These are phyloP conservation scores for Laupala kohalensis DNA, from an alignment of 1,140 invertebrate genomes.

Conservation along the genomic window DNA sequence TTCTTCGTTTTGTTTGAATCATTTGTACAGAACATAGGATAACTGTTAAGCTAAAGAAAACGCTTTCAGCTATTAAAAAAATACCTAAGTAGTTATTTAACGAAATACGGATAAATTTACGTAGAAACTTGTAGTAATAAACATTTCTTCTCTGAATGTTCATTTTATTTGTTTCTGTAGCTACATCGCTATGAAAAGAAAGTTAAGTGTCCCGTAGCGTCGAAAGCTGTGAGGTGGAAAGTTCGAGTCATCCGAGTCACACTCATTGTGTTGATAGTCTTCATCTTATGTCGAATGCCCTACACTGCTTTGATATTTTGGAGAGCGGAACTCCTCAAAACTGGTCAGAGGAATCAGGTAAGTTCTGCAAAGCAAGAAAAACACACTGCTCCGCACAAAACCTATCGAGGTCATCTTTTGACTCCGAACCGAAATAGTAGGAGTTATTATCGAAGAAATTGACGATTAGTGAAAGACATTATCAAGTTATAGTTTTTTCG, in stretches of 20 bases:
- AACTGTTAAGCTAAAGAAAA: too few species aligned
- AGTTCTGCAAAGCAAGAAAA: too few species aligned
- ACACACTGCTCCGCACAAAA: too few species aligned
- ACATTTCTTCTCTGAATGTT: not conserved
- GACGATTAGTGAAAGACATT: too few species aligned
- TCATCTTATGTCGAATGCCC: slow-evolving; percentile 50
- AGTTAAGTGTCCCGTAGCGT: slow-evolving; percentile 35
- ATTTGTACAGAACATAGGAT: too few species aligned
- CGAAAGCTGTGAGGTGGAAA: slow-evolving; percentile 42
- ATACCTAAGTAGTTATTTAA: too few species aligned
- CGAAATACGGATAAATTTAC: not conserved
- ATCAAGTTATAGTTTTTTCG: too few species aligned
- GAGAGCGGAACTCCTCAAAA: not conserved
- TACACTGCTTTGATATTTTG: slow-evolving; percentile 35
- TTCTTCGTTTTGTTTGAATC: too few species aligned
- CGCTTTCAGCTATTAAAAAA: too few species aligned
- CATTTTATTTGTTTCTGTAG: slow-evolving; percentile 24
- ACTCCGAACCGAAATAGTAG: too few species aligned
- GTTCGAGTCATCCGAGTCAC: slow-evolving; percentile 52
- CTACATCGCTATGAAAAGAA: slow-evolving; percentile 42
- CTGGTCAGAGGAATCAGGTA: not conserved
- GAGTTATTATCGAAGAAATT: too few species aligned
- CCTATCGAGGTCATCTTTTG: too few species aligned
- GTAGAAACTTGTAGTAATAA: slow-evolving; percentile 9
- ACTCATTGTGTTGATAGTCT: slow-evolving; percentile 50